Percentiles rank a stretch among this genome's conserved stretches.
Evolutionary conservation across 2,113 vertebrate genomes (phyloP).

Genomic region (Triplophysa dalaica): DNA sequence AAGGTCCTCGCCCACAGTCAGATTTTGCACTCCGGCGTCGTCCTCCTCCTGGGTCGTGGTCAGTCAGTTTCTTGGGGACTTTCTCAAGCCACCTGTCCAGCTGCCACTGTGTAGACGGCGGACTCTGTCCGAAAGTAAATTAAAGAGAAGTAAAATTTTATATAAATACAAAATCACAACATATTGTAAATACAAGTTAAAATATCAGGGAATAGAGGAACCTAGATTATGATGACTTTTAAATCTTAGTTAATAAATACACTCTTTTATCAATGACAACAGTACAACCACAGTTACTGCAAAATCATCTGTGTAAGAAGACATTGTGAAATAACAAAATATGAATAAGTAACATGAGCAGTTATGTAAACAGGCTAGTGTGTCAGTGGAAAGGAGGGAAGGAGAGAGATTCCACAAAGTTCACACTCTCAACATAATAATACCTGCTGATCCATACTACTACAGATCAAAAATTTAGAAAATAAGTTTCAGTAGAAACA

Average conservation of each 20-base stretch:
- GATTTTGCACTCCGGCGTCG: conserved; percentile 49
- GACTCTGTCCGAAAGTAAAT: conserved; percentile 73
- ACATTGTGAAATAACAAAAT: not conserved
- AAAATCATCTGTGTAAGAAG: not conserved
- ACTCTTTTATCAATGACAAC: not conserved
- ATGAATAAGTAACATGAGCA: not conserved
- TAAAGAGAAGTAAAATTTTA: not conserved
- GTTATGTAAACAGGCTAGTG: conserved; percentile 23
- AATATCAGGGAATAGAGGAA: not conserved
- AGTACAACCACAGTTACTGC: not conserved
- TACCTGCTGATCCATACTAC: not conserved
- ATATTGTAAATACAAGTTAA: not conserved
- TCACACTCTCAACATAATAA: not conserved
- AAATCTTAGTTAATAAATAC: not conserved
- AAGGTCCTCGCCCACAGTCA: conserved; percentile 71
- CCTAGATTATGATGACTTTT: not conserved
- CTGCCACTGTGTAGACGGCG: conserved; percentile 90
- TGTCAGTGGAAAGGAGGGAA: not conserved
- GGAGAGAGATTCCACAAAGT: not conserved
- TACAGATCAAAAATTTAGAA: not conserved
- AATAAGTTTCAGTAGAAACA: not conserved
- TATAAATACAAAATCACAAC: not conserved
- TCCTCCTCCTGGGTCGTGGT: conserved; percentile 67
- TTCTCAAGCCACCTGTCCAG: conserved; percentile 96
- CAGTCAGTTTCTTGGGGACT: conserved; percentile 80